Evolutionary conservation across 2,113 vertebrate genomes (phyloP), one percentile per base, ranked within the genome.

Genomic region (Anser cygnoides): DNA sequence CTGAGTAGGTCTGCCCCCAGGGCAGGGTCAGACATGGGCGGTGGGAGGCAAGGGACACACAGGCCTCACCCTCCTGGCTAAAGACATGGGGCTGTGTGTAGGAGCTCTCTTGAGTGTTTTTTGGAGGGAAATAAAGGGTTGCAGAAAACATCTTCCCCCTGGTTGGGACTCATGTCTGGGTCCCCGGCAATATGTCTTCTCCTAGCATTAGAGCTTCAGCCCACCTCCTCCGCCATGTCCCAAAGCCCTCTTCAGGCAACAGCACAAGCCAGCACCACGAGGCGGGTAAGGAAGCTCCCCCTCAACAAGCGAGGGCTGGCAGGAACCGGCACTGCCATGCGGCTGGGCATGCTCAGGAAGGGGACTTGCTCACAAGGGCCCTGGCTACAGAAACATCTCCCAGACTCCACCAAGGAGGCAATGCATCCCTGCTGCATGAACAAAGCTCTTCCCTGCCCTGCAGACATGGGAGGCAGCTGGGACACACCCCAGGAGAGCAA

Each of bases 401-500:
- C 23, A 74, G 35, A 35, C 1, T 3, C 43, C 49, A n/a, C 23
- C 66, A 44, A 39, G 57, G 57, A 59, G 57, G 57, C 57, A 52
- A 52, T 52, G 50, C 22, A 13, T 52, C 50, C 25, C 29, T 55
- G 54, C 54, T 22, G 19, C 33, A 59, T 28, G 16, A 41, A 29
- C 25, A 29, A 28, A 28, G 37, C 15, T 8, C 37, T 65, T 41
- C 62, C 26, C 10, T 65, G 62, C 16, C 37, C 77, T 33, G 21
- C n/a, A 65, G 75, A 17, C n/a, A 33, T 41, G 59, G 59, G 31
- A 77, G 71, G 39, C 62, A 77, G n/a, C 52, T 67, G 58, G 59
- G 44, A 43, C 0, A 15, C 0, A 0, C 13, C 49, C 41, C 49
- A 59, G 49, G 14, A 92, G 13, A 19, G 16, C 39, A 61, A 49